These are phyloP conservation scores for Hippocampus comes DNA, from an alignment of 2,113 vertebrate species.

Conservation along the genomic window DNA sequence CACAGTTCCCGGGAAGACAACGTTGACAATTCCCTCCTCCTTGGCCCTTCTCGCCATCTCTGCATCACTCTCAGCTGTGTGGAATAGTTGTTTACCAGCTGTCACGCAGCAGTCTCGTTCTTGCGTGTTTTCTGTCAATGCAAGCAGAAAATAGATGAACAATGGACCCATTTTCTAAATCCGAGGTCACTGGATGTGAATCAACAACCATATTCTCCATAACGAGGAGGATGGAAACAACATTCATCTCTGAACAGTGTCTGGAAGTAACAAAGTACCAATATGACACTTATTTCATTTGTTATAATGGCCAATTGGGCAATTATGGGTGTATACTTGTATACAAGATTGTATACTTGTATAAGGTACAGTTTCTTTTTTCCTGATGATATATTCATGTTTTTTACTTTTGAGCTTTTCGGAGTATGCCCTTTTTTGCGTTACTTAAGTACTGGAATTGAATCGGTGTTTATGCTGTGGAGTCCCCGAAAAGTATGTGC, in stretches of 20 bases:
- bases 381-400: too few species aligned
- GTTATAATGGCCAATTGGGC: neutral
- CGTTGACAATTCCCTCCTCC: conserved; percentile 72
- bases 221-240: neutral
- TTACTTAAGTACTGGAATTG: too few species aligned
- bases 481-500: too few species aligned
- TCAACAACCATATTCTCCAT: neutral
- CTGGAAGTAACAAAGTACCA: neutral
- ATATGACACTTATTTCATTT: neutral
- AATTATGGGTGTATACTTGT: too few species aligned
- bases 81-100: conserved; percentile 10
- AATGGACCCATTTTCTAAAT: neutral
- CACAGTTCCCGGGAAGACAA: conserved; percentile 81
- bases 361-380: too few species aligned
- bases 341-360: too few species aligned
- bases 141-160: neutral
- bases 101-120: conserved; percentile 6
- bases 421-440: too few species aligned
- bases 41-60: conserved; percentile 54
- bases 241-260: neutral
- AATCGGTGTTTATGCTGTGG: too few species aligned
- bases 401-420: too few species aligned
- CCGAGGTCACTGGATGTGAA: conserved; percentile 7
- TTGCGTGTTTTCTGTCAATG: conserved; percentile 29
- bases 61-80: conserved; percentile 35